Conservation (phyloP, 2,797 vertebrate genomes). For the Silurus lanzhouensis region DNA sequence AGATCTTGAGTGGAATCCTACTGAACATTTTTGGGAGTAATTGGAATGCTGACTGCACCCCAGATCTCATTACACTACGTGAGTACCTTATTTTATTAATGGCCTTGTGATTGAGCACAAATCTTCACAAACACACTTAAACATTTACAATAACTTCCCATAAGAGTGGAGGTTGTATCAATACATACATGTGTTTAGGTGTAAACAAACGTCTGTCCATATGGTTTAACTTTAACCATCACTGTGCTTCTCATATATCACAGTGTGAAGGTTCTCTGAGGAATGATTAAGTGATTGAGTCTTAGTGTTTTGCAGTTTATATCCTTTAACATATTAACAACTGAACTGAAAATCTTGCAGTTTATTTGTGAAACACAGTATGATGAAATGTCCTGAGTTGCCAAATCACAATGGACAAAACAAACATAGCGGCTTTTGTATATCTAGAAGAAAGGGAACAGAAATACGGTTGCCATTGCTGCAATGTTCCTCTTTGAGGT, state of each 20-base stretch:
- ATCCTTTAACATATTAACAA: not conserved
- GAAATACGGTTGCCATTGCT: not conserved
- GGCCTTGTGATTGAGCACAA: too few relatives aligned
- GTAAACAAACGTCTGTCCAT: not conserved
- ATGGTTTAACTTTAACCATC: not conserved
- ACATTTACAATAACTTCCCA: too few relatives aligned
- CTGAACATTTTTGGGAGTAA: too few relatives aligned
- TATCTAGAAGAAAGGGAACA: not conserved
- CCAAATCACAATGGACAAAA: not conserved
- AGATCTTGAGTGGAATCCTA: too few relatives aligned
- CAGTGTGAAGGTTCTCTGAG: not conserved
- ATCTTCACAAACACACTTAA: too few relatives aligned
- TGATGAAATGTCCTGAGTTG: constrained; percentile 18
- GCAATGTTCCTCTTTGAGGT: constrained; percentile 10
- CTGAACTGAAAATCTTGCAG: not conserved
- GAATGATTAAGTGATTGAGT: not conserved
- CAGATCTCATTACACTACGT: too few relatives aligned
- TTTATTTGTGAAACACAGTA: not conserved
- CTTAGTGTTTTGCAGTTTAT: not conserved
- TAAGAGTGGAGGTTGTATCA: too few relatives aligned
- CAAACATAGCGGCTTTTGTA: not conserved
- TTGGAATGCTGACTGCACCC: too few relatives aligned
- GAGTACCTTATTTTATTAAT: too few relatives aligned
- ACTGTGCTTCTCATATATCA: not conserved
- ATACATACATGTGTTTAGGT: too few relatives aligned